Base-by-base conservation (phyloP, 2,113 vertebrate genomes). In the Hucho hucho region DNA sequence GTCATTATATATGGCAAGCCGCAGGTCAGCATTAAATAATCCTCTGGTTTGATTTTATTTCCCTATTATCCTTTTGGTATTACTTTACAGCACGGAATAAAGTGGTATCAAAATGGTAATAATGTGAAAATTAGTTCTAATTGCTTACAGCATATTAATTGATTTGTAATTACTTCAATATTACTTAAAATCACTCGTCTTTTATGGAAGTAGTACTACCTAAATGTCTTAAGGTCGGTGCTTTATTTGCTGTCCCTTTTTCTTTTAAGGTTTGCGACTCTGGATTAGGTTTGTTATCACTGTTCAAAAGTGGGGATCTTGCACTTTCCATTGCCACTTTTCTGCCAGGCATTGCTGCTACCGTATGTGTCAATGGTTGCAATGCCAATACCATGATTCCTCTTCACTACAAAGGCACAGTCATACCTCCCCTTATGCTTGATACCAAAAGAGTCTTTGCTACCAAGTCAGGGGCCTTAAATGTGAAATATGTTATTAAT, bases 401-500 rank as follows among this genome's bases (percentile, higher is more conserved):
- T 20, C 56, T 59, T 16, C 14, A 7, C 18, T n/a, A 59, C 56
- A 76, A 76, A 25, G 74, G 49, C 25, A 26, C 16, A 6, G 1
- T 73, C 24, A 46, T 59, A 43, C 32, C 78, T 49, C 47, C 69
- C 18, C 3, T 72, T 20, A 11, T 82, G 65, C 0, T 1, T 26
- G 67, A 86, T 24, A 0, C 0, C 3, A 88, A 87, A 20, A 87
- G 75, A 68, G 0, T 72, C 47, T 91, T 84, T 76, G 20, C 84
- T 0, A 0, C 68, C 28, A 47, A 91, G 75, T 88, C 87, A 0
- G 94, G 94, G 37, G 9, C 9, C 13, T 63, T 46, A 16, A 89
- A 94, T 70, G 76, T 94, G 65, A 0, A 82, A 0, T 90, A 95
- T 22, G 1, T 0, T 0, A 18, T 88, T 49, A 80, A 86, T 72